Conservation (phyloP, 2,113 vertebrate species). For the Oncorhynchus keta region DNA sequence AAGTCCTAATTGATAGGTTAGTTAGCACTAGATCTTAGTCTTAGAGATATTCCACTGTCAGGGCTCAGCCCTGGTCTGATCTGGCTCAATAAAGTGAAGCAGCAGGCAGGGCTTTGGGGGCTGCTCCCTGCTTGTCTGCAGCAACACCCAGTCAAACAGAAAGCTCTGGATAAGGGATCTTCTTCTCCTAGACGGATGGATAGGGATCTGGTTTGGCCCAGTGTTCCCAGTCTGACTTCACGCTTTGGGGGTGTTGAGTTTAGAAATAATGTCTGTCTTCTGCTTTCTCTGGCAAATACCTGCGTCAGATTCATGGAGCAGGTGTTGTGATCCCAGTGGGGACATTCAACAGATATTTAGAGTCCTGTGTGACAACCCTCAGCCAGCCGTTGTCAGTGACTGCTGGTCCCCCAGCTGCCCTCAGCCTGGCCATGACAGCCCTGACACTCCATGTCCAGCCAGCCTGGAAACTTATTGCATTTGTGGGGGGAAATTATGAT, state of each 20-base stretch:
- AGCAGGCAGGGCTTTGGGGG: constrained; percentile 37
- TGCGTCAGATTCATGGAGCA: constrained; percentile 7
- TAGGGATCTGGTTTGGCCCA: background rate
- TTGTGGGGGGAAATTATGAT: background rate
- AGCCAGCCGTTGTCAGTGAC: background rate
- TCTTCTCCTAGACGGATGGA: constrained; percentile 6
- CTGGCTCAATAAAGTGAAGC: constrained; percentile 40
- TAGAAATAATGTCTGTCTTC: background rate
- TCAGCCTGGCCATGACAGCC: background rate
- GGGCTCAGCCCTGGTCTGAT: constrained; percentile 27
- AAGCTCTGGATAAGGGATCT: constrained; percentile 56
- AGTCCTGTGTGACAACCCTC: background rate
- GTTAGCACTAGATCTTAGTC: background rate
- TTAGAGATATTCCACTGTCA: constrained; percentile 27
- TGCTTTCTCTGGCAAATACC: background rate
- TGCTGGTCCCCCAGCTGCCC: background rate
- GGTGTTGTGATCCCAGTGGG: constrained; percentile 22
- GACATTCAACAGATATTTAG: constrained; percentile 1
- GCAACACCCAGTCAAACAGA: constrained; percentile 45
- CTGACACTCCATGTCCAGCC: background rate
- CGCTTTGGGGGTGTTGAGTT: background rate
- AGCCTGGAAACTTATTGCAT: background rate
- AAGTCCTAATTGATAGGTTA: constrained; percentile 12
- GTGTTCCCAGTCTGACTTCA: constrained; percentile 17
- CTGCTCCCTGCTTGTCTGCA: constrained; percentile 41